Evolutionary conservation across 2,888 invertebrate species (phyloP).

Genomic region (Yponomeuta plumbellus): DNA sequence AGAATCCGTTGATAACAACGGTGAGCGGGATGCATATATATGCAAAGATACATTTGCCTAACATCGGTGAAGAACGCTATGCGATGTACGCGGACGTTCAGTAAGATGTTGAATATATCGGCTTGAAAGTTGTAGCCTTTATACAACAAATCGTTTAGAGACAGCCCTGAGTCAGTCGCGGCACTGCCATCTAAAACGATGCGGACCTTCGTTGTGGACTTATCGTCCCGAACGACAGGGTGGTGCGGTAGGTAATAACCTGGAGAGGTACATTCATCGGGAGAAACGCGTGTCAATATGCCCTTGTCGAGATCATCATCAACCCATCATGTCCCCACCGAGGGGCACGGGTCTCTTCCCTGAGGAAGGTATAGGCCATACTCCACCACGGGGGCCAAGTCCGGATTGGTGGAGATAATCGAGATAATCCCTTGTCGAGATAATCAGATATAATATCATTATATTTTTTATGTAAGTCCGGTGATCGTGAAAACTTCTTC

Average conservation of each 20-base stretch:
- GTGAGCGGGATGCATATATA: constrained; percentile 1
- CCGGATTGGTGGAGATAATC: too few species aligned
- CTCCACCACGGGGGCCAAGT: too few species aligned
- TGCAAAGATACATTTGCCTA: constrained; percentile 19
- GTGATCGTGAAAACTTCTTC: constrained; percentile 2
- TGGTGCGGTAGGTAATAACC: constrained; percentile 25
- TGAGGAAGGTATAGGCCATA: too few species aligned
- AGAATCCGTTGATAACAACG: not conserved
- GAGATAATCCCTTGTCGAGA: not conserved
- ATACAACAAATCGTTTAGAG: constrained; percentile 26
- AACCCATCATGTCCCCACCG: too few species aligned
- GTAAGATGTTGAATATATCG: not conserved
- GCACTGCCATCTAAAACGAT: constrained; percentile 30
- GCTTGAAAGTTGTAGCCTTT: not conserved
- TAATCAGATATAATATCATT: not conserved
- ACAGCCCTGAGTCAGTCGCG: constrained; percentile 25
- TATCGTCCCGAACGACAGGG: constrained; percentile 22
- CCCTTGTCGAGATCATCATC: not conserved
- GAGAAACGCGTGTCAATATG: not conserved
- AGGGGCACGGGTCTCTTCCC: too few species aligned
- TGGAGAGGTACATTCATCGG: not conserved
- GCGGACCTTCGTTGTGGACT: constrained; percentile 26
- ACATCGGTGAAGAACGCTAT: not conserved
- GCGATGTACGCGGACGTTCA: constrained; percentile 4
- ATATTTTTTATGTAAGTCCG: constrained; percentile 9